These are phyloP conservation scores for Microctonus aethiopoides DNA, from an alignment of 2,888 invertebrate species.

Conservation along the genomic window DNA sequence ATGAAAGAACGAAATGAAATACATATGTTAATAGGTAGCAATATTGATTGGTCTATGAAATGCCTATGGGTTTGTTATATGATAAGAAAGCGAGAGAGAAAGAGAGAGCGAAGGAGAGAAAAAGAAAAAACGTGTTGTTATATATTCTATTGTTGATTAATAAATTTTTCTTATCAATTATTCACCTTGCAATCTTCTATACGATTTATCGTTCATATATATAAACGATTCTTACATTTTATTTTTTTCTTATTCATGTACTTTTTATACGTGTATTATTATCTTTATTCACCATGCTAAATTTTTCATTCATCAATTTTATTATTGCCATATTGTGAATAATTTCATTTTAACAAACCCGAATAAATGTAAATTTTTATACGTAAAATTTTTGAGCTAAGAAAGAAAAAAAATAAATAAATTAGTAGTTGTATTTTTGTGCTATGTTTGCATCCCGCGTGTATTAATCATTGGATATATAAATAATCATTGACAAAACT, in stretches of 20 bases:
- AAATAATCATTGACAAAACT: conserved; percentile 6
- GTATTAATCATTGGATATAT: conserved; percentile 1
- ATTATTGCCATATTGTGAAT: conserved; percentile 28
- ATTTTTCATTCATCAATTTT: conserved; percentile 33
- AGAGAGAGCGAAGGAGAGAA: conserved; percentile 51
- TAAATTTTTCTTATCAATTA: conserved; percentile 65
- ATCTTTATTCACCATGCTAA: conserved; percentile 31
- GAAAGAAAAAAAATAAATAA: too few relatives aligned
- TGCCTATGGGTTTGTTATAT: conserved; percentile 66
- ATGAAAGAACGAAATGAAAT: conserved; percentile 37
- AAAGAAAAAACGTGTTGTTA: conserved; percentile 56
- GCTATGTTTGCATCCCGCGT: neutral
- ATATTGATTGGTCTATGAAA: conserved; percentile 52
- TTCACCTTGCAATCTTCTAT: conserved; percentile 62
- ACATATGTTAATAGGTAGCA: conserved; percentile 53
- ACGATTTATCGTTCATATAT: conserved; percentile 35
- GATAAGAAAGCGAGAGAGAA: conserved; percentile 49
- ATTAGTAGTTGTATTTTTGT: conserved; percentile 12
- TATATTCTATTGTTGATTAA: conserved; percentile 62
- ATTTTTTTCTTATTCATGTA: conserved; percentile 31
- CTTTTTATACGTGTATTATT: conserved; percentile 19
- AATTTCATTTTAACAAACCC: conserved; percentile 45
- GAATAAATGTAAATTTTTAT: conserved; percentile 17
- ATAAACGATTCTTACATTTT: conserved; percentile 38
- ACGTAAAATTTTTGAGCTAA: too few relatives aligned